Evolutionary conservation across 2,888 invertebrate genomes (phyloP), one percentile per base, ranked within the genome.

Genomic region (Rhorus exstirpatorius): DNA sequence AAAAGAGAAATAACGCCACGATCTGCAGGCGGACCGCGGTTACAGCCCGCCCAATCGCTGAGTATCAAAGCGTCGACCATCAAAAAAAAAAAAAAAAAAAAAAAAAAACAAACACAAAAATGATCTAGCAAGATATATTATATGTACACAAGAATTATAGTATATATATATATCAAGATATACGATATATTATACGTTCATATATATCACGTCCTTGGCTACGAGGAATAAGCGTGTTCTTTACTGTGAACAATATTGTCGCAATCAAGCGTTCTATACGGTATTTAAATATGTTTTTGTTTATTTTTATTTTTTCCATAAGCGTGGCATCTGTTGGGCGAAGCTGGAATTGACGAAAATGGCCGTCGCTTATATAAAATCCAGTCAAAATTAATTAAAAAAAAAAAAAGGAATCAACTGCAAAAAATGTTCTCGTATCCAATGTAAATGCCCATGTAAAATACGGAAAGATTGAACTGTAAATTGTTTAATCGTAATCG

Each of bases 1-100:
- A 63, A 53, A n/a, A n/a, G n/a, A n/a, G n/a, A n/a, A n/a, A n/a
- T n/a, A 24, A 44, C 70, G 55, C 80, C 80, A 83, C 82, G 83
- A 85, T 85, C 85, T 81, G 82, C 85, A 82, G 82, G 83, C 82
- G 79, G 83, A 85, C 82, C 82, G 85, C 80, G 83, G 82, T 80
- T 71, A 60, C 41, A 67, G 17, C 31, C 79, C 79, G 82, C 82
- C 84, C 82, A 85, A 83, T 81, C 53, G 53, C 53, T 14, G 8
- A 38, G 58, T 44, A 58, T 58, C 4, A 49, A 70, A 75, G 71
- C 77, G 77, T 67, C 65, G 72, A 77, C 67, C 77, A 77, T 81
- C 49, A 49, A 75, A 74, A 60, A 17, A 68, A 58, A 65, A 60
- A 51, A 38, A 78, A 71, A 61, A n/a, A n/a, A n/a, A n/a, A n/a